Evolutionary conservation across 1,140 invertebrate species (phyloP).

Genomic region (Odontomachus brunneus): DNA sequence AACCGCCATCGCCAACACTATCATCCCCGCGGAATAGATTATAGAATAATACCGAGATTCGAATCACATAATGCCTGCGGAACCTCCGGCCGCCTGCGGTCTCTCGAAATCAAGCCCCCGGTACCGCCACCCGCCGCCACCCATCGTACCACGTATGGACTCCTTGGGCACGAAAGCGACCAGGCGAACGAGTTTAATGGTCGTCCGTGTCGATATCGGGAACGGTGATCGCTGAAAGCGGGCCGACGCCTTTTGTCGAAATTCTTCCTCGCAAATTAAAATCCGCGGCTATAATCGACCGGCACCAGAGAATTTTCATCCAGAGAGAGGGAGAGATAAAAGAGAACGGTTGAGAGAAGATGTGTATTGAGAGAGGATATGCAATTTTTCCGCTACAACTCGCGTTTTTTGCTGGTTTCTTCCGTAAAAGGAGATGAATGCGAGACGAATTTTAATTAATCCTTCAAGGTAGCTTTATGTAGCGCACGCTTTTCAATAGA

Average conservation of each 20-base stretch:
- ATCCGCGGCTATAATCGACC: conserved; percentile 28
- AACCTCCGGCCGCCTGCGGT: conserved; percentile 52
- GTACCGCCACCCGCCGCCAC: background rate
- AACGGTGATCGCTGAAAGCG: background rate
- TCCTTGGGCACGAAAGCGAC: conserved; percentile 52
- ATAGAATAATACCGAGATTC: conserved; percentile 76
- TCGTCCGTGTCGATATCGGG: conserved; percentile 55
- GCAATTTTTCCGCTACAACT: conserved; percentile 33
- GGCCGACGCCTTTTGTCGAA: conserved; percentile 36
- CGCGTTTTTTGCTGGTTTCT: background rate
- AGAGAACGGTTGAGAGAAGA: too few relatives aligned
- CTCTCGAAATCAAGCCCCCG: conserved; percentile 53
- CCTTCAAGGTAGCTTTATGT: background rate
- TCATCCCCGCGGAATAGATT: conserved; percentile 76
- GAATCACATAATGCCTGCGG: conserved; percentile 72
- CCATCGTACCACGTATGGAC: background rate
- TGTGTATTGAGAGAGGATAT: too few relatives aligned
- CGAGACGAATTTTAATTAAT: conserved; percentile 43
- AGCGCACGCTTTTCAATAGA: background rate
- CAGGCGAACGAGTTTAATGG: conserved; percentile 46
- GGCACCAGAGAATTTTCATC: conserved; percentile 24
- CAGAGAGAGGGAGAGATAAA: background rate
- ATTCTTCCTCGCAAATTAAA: conserved; percentile 54
- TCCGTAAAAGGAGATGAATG: too few relatives aligned
- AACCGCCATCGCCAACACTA: conserved; percentile 74